phyloP scores from a whole-genome alignment of 2,888 invertebrate genomes.

The Rhyacophila evoluta region DNA sequence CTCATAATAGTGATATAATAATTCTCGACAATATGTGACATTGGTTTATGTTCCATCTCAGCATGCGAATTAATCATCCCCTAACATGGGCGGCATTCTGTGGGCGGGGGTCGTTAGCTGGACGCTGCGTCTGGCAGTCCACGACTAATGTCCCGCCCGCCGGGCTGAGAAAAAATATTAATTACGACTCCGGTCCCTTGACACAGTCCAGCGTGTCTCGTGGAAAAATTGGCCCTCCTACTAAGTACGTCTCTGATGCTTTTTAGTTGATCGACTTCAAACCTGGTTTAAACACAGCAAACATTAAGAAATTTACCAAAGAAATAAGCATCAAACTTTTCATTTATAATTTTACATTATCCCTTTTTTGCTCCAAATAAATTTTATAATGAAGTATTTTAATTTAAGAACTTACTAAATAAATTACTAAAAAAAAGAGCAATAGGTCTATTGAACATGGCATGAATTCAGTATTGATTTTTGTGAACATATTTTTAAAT shows the following conservation, averaged over 20 bases:
- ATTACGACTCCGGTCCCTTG: conserved; percentile 42
- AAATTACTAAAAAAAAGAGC: too few relatives aligned
- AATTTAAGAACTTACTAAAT: too few relatives aligned
- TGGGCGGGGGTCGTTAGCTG: conserved; percentile 32
- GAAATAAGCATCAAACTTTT: too few relatives aligned
- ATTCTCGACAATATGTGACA: conserved; percentile 45
- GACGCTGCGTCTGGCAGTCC: conserved; percentile 15
- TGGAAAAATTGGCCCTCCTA: conserved; percentile 1
- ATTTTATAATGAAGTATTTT: too few relatives aligned
- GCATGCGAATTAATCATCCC: conserved; percentile 50
- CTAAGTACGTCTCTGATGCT: not conserved
- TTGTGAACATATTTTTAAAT: too few relatives aligned
- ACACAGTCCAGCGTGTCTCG: conserved; percentile 28
- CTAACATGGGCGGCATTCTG: conserved; percentile 31
- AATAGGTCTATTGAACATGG: too few relatives aligned
- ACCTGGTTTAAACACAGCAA: not conserved
- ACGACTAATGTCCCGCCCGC: conserved; percentile 46
- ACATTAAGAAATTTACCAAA: too few relatives aligned
- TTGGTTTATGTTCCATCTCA: conserved; percentile 50
- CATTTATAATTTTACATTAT: too few relatives aligned
- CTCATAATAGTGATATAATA: conserved; percentile 22
- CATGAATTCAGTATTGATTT: too few relatives aligned
- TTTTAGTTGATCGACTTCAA: not conserved
- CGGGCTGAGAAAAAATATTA: conserved; percentile 50
- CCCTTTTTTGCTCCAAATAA: too few relatives aligned